Evolutionary conservation across 2,888 invertebrate genomes (phyloP), one percentile per base, ranked within the genome.

Genomic region (Ornithoptera priamus): DNA sequence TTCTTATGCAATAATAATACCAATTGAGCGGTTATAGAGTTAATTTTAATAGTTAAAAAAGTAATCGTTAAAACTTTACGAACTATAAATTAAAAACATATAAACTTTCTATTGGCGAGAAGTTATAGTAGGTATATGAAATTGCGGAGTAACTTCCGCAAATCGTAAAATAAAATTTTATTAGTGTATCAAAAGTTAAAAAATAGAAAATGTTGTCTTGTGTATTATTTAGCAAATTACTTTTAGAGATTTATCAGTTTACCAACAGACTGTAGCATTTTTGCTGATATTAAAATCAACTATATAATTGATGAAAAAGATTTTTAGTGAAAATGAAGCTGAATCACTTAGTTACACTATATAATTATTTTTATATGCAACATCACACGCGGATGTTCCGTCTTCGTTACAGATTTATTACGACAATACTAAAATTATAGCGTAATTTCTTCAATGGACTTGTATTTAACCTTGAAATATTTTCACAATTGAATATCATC

Each of bases 111-210:
- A 22, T 59, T 8, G 59, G 12, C 10, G 5, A 17, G 22, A 24
- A 24, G 12, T 59, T 59, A 59, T 59, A 20, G 57, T 57, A 59
- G 17, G 24, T 24, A 17, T 15, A 24, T 24, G 59, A 24, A 10
- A 59, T 12, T 24, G 24, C 59, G 15, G 24, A 59, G 24, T 59
- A 10, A 24, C 24, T 15, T 59, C 24, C 59, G 59, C 12, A 59
- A 24, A 59, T 59, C 59, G 24, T 59, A 59, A 59, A 59, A 17
- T 59, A 59, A 59, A 24, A 24, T 24, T 59, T 24, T 59, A 15
- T 22, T 17, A 17, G 30, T 15, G 24, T 24, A 59, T 24, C 24
- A 24, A 24, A 24, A 59, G 24, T 24, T 24, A 59, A 24, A 24
- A 24, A 59, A 59, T 59, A 24, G 15, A 59, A 59, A 30, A 15